Percentiles rank a stretch among this genome's conserved stretches.
Evolutionary conservation across 1,140 invertebrate genomes (phyloP).

Genomic region (Calosoma granatense): DNA sequence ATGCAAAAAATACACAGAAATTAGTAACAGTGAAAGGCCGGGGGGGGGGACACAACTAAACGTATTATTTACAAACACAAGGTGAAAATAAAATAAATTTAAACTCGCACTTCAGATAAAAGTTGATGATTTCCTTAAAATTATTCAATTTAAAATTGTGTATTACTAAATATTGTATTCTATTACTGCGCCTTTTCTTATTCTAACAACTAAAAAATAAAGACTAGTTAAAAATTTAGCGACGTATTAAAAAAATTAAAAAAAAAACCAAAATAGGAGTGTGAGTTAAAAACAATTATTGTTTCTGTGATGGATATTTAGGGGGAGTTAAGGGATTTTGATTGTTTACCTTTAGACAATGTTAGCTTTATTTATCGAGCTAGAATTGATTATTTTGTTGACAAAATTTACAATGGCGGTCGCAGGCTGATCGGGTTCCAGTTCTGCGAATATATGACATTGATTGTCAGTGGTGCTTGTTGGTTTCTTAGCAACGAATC

Average conservation of each 20-base stretch:
- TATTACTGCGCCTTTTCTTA: too few relatives aligned
- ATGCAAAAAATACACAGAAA: not conserved
- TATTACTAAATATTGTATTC: too few relatives aligned
- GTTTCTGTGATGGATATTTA: too few relatives aligned
- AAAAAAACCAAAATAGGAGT: too few relatives aligned
- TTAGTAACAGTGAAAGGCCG: too few relatives aligned
- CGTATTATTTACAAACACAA: not conserved
- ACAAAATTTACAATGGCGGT: constrained; percentile 94
- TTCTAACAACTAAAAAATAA: too few relatives aligned
- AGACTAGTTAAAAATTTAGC: too few relatives aligned
- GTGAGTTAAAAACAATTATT: too few relatives aligned
- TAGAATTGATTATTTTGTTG: constrained; percentile 75
- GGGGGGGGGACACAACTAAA: too few relatives aligned
- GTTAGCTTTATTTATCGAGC: constrained; percentile 40
- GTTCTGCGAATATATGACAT: constrained; percentile 92
- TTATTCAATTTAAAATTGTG: not conserved
- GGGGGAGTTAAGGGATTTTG: not conserved
- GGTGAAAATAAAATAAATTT: not conserved
- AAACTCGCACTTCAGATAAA: not conserved
- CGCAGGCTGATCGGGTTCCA: constrained; percentile 90
- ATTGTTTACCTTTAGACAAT: constrained; percentile 35
- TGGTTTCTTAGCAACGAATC: constrained; percentile 84
- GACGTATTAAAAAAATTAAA: too few relatives aligned
- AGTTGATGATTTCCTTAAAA: not conserved
- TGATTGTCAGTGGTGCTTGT: constrained; percentile 80